phyloP scores from a whole-genome alignment of 2,797 vertebrate genomes.

The Tamandua tetradactyla region DNA sequence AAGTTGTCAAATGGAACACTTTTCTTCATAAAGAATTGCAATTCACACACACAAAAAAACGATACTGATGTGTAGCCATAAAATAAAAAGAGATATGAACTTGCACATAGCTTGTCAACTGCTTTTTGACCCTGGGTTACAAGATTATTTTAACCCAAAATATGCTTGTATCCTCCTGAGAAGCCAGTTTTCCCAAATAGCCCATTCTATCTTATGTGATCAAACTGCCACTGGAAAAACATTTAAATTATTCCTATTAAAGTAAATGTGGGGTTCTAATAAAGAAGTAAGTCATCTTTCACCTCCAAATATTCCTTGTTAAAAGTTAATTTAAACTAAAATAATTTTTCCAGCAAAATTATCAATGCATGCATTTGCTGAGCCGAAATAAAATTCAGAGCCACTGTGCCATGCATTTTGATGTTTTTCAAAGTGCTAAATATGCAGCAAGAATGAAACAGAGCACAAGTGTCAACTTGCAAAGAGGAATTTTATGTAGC shows the following conservation, averaged over 20 bases:
- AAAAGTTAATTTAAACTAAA: conserved; percentile 13
- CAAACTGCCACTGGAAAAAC: not conserved
- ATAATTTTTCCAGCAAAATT: not conserved
- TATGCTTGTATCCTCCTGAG: not conserved
- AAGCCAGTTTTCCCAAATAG: conserved; percentile 20
- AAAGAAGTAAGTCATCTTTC: not conserved
- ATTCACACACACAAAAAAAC: conserved; percentile 24
- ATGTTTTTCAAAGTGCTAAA: not conserved
- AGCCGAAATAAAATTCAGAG: conserved; percentile 4
- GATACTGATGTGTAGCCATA: conserved; percentile 8
- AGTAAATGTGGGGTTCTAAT: not conserved
- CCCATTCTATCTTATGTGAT: not conserved
- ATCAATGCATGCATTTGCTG: not conserved
- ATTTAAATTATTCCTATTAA: not conserved
- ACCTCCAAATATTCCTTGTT: not conserved
- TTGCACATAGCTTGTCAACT: not conserved
- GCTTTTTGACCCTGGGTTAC: not conserved
- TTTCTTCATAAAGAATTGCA: conserved; percentile 57
- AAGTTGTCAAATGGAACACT: conserved; percentile 60
- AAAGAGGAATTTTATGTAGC: not conserved
- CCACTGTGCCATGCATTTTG: not conserved
- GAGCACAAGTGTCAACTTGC: not conserved
- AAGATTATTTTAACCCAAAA: conserved; percentile 12
- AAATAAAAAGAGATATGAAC: conserved; percentile 45
- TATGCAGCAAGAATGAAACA: not conserved